A percentile compares a stretch with the other conserved stretches of the same genome.
phyloP scores from a whole-genome alignment of 2,113 vertebrate genomes.

The Upupa epops region DNA sequence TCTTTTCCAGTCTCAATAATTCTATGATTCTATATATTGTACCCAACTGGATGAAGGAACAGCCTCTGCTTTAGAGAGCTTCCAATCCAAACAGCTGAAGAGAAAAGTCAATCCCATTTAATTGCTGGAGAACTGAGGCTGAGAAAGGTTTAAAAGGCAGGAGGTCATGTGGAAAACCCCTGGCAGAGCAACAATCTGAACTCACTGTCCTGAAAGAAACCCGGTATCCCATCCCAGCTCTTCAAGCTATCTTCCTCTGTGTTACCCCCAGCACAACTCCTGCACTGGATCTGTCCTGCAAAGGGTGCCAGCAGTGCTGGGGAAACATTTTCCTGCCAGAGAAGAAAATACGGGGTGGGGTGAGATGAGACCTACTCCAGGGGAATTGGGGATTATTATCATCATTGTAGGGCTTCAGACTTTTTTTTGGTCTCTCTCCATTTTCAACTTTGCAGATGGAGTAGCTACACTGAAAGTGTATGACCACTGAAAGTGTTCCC shows the following conservation, averaged over 20 bases:
- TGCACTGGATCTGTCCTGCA: neutral
- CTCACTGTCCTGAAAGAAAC: neutral
- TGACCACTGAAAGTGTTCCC: neutral
- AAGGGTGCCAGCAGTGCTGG: neutral
- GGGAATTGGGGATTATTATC: slow-evolving; percentile 40
- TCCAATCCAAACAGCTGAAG: neutral
- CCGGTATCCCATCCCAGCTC: neutral
- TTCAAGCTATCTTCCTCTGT: neutral
- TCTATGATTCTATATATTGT: no score
- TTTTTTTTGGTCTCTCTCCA: slow-evolving; percentile 30
- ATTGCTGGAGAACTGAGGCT: neutral
- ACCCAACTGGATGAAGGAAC: neutral
- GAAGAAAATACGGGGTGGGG: slow-evolving; percentile 31
- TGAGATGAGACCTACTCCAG: neutral
- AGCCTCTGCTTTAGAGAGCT: neutral
- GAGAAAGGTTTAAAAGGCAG: neutral
- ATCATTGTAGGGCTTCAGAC: neutral
- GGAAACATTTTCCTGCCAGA: slow-evolving; percentile 21
- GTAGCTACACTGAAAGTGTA: neutral
- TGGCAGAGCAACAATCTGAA: neutral
- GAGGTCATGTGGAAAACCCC: neutral
- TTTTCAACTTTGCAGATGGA: slow-evolving; percentile 26
- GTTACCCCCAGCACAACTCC: neutral
- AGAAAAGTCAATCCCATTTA: neutral
- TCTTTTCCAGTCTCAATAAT: no score